Evolutionary conservation across 2,113 vertebrate genomes (phyloP).

Genomic region (Chaetura pelagica): DNA sequence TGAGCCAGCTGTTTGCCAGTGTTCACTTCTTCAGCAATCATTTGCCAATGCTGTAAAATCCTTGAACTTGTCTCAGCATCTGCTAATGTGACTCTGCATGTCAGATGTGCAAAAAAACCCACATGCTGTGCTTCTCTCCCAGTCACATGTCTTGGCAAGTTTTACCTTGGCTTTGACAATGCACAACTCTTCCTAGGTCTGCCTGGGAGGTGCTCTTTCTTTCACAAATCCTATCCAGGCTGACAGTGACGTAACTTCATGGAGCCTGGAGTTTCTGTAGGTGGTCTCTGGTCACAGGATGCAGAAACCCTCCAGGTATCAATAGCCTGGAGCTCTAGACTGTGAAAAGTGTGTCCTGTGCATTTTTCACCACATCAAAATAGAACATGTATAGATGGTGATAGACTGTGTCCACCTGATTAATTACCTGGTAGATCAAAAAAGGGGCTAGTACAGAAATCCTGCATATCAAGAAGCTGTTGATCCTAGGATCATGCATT

Average conservation of each 20-base stretch:
- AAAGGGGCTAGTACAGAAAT: neutral
- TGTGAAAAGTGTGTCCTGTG: neutral
- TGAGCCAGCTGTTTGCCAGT: neutral
- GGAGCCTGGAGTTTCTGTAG: neutral
- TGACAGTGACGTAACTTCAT: neutral
- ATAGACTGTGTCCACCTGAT: neutral
- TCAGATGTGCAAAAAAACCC: neutral
- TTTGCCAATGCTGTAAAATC: slow-evolving; percentile 9
- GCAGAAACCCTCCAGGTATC: fast-evolving
- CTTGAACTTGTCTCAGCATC: neutral
- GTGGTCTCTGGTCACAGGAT: neutral
- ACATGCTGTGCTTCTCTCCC: neutral
- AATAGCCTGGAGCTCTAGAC: neutral
- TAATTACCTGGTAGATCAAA: neutral
- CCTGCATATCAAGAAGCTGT: neutral
- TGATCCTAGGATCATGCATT: neutral
- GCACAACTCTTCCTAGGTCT: neutral
- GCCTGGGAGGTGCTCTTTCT: neutral
- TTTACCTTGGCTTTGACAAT: neutral
- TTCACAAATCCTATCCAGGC: neutral
- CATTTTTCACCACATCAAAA: neutral
- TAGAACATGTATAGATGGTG: neutral
- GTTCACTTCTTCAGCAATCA: neutral
- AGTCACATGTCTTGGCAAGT: neutral
- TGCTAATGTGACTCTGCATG: neutral